These are phyloP conservation scores for Hirtodrosophila alboralis DNA, from an alignment of 2,888 invertebrate genomes.

Conservation along the genomic window DNA sequence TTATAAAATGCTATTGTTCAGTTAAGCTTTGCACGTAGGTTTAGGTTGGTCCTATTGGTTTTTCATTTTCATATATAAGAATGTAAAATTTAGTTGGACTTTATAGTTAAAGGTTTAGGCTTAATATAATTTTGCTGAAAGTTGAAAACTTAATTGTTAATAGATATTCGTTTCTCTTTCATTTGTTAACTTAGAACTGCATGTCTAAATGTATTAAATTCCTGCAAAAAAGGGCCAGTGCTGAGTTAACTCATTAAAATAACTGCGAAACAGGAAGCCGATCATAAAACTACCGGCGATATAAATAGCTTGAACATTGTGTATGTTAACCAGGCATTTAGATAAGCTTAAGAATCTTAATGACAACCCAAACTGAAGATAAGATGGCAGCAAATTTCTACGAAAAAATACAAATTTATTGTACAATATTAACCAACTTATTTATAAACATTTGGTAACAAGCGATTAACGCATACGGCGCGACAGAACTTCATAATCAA, in stretches of 20 bases:
- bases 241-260: conserved; percentile 22
- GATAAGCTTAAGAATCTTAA: conserved; percentile 16
- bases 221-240: conserved; percentile 42
- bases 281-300: conserved; percentile 14
- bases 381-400: conserved; percentile 28
- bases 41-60: conserved; percentile 75
- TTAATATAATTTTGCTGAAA: conserved; percentile 36
- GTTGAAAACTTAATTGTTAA: conserved; percentile 51
- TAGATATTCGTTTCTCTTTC: conserved; percentile 25
- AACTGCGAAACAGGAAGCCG: conserved; percentile 45
- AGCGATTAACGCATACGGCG: conserved; percentile 59
- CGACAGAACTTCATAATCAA: conserved; percentile 84
- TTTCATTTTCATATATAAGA: conserved; percentile 33
- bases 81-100: conserved; percentile 59
- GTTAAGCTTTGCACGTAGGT: conserved; percentile 56
- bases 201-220: conserved; percentile 40
- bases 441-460: conserved; percentile 6
- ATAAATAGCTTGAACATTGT: conserved; percentile 16
- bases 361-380: conserved; percentile 29
- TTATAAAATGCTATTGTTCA: conserved; percentile 61
- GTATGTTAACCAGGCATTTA: not conserved
- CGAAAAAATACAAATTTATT: conserved; percentile 54
- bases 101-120: conserved; percentile 51
- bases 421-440: conserved; percentile 16
- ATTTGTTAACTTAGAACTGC: conserved; percentile 72